phyloP scores from a whole-genome alignment of 1,140 invertebrate species.

The Bacillus rossius region DNA sequence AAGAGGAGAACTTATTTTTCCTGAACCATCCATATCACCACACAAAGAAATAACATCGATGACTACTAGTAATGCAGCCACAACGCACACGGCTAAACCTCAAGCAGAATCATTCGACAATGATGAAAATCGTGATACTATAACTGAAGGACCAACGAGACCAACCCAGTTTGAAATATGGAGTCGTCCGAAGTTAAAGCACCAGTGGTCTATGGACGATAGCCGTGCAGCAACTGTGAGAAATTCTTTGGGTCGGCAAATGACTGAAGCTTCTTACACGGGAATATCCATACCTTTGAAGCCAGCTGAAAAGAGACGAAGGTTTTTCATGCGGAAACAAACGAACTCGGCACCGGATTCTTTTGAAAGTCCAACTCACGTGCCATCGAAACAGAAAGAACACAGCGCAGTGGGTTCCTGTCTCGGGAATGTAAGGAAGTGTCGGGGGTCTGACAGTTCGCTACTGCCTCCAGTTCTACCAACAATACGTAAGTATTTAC shows the following conservation, averaged over 20 bases:
- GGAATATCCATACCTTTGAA: not conserved
- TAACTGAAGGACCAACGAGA: slow-evolving; percentile 9
- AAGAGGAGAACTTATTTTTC: no score
- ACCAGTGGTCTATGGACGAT: slow-evolving; percentile 20
- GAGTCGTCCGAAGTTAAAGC: slow-evolving; percentile 17
- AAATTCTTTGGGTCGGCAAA: not conserved
- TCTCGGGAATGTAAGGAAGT: slow-evolving; percentile 14
- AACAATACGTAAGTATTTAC: slow-evolving; percentile 12
- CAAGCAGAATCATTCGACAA: slow-evolving; percentile 8
- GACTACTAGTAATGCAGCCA: no score
- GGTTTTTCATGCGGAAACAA: slow-evolving; percentile 41
- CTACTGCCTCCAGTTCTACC: slow-evolving; percentile 13
- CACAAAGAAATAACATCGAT: not conserved
- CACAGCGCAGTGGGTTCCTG: slow-evolving; percentile 21
- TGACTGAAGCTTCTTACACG: not conserved
- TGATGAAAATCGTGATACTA: slow-evolving; percentile 16
- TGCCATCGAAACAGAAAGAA: slow-evolving; percentile 15
- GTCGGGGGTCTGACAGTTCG: slow-evolving; percentile 18
- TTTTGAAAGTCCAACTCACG: slow-evolving; percentile 30
- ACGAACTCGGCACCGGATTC: slow-evolving; percentile 45
- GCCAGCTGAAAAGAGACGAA: slow-evolving; percentile 32
- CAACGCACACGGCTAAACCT: not conserved
- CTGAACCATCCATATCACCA: not conserved
- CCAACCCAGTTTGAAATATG: slow-evolving; percentile 1
- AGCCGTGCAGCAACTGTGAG: not conserved